These are phyloP conservation scores for Drosophila ananassae DNA, from an alignment of 1,140 invertebrate species.

Conservation along the genomic window DNA sequence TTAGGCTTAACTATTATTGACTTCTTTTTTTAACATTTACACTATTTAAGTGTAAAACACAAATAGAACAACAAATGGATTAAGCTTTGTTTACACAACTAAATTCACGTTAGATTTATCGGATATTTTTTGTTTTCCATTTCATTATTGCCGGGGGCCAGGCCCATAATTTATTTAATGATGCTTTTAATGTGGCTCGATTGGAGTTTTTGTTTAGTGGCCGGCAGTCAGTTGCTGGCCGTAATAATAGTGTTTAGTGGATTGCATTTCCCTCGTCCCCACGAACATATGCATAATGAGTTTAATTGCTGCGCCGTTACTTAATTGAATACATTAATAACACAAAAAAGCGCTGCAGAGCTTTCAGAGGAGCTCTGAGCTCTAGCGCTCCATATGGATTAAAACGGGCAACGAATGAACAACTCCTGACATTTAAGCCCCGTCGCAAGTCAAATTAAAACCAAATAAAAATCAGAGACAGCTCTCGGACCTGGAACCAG, in stretches of 20 bases:
- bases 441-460: conserved; percentile 74
- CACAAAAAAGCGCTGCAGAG: conserved; percentile 23
- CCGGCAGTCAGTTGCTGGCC: conserved; percentile 15
- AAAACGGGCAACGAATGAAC: conserved; percentile 15
- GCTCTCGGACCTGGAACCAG: conserved; percentile 4
- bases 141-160: conserved; percentile 29
- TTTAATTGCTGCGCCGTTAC: conserved; percentile 68
- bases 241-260: conserved; percentile 53
- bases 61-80: conserved; percentile 41
- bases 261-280: conserved; percentile 43
- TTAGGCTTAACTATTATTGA: conserved; percentile 30
- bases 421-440: conserved; percentile 67
- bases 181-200: conserved; percentile 60
- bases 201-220: conserved; percentile 44
- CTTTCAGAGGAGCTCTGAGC: neutral
- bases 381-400: conserved; percentile 52
- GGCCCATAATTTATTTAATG: conserved; percentile 72
- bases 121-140: conserved; percentile 21
- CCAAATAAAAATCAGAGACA: conserved; percentile 70
- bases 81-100: conserved; percentile 52
- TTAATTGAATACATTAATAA: conserved; percentile 79
- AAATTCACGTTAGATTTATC: conserved; percentile 51
- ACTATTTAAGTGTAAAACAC: conserved; percentile 27
- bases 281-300: conserved; percentile 59
- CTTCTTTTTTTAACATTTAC: conserved; percentile 8